These are phyloP conservation scores for Tachuris rubrigastra DNA, from an alignment of 2,113 vertebrate species.

Conservation along the genomic window DNA sequence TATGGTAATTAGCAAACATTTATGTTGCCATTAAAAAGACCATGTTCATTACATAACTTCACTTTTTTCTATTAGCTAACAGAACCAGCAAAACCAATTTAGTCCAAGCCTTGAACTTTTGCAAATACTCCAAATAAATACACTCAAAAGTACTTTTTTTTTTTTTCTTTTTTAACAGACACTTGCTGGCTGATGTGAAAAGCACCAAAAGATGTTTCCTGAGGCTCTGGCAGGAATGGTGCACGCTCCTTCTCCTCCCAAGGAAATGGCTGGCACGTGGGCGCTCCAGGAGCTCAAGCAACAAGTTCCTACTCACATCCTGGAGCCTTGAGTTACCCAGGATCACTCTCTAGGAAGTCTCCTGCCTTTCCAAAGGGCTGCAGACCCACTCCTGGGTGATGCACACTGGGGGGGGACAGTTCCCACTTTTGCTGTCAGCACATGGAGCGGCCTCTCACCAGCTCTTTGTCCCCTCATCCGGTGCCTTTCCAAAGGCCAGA, in stretches of 20 bases:
- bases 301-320: rapidly evolving
- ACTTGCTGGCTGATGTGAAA: background rate
- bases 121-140: background rate
- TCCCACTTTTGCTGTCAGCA: background rate
- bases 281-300: background rate
- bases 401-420: rapidly evolving
- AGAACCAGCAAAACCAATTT: slow-evolving; percentile 3
- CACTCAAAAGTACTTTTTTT: background rate
- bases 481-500: background rate
- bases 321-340: rapidly evolving
- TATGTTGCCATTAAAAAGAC: slow-evolving; percentile 53
- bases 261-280: rapidly evolving
- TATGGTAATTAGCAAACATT: slow-evolving; percentile 68
- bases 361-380: rapidly evolving
- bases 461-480: background rate
- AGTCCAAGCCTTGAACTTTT: background rate
- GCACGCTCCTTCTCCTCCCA: rapidly evolving
- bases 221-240: background rate
- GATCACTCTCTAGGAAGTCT: rapidly evolving
- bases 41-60: background rate
- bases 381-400: rapidly evolving
- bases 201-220: background rate
- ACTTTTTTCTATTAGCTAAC: background rate
- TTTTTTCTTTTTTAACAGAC: background rate
- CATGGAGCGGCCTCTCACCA: rapidly evolving